Base-by-base conservation (phyloP, 2,113 vertebrate species). In the Apistogramma diplotaenia region DNA sequence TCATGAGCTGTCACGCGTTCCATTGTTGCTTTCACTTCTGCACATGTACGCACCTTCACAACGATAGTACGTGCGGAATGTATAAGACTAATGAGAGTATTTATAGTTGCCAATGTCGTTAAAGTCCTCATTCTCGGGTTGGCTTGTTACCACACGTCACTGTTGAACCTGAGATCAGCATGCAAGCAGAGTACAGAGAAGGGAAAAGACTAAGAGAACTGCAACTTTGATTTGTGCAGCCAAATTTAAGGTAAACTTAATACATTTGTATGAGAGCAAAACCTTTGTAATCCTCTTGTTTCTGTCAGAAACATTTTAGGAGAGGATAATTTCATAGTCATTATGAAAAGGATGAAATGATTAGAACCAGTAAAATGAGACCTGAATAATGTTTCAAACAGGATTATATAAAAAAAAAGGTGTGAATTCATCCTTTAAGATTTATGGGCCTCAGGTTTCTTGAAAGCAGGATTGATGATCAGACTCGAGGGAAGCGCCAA, bases 401-500 rank as follows among this genome's bases (percentile, higher is more conserved):
- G 10, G 33, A 35, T 35, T 35, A 3, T 9, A 31, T 31, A 31
- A 31, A 31, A 37, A 11, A 31, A 40, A 43, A 43, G 40, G 15
- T 13, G 12, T 15, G 12, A 43, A 43, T 13, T 43, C 13, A 43
- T 2, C 13, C 3, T 25, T 49, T n/a, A 59, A 19, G 18, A 25
- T 18, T 35, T 43, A 6, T 18, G 19, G 18, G 74, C 35, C 46
- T 62, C 35, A 60, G 58, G 21, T 8, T 29, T 74, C 29, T 23
- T 61, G 23, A 81, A 31, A 40, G 3, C 5, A 57, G 16, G 65
- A 27, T n/a, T 81, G 23, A 18, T 75, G 27, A 73, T 81, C 46
- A 57, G 33, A 76, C 61, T 49, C 4, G 8, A 46, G 84, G 67
- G 76, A 82, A 82, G 29, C 74, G 73, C 65, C 57, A 75, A 57